Evolutionary conservation across 2,888 invertebrate species (phyloP), one percentile per base, ranked within the genome.

Genomic region (Helleia helle): DNA sequence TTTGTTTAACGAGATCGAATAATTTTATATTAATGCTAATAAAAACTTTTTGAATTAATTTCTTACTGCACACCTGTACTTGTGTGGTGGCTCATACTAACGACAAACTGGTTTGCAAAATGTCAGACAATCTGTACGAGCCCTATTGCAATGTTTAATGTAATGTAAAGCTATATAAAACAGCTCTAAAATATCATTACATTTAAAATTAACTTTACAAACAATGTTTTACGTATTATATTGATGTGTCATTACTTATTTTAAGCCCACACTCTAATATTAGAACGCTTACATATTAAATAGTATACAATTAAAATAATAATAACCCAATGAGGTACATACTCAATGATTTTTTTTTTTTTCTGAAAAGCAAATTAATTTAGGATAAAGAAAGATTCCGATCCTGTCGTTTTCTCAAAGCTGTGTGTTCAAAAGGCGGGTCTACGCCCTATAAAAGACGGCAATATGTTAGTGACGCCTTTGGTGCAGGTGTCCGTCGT

Each of bases 41-140:
- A n/a, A n/a, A n/a, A n/a, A n/a, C n/a, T 27, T 17, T 27, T 38
- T 17, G 24, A 29, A 11, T 39, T 39, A 14, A 30, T 30, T 30
- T 29, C 22, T 30, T 24, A 39, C 30, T 28, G 53, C 52, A 56
- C 58, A 63, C 59, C 55, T 61, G 56, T 58, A 50, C 47, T 43
- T 55, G 49, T 51, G 49, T 50, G 44, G 46, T 43, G 46, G 50
- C 51, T 58, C n/a, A n/a, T n/a, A n/a, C 42, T 55, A 57, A 54
- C 54, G 52, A 51, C 43, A 59, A 69, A 68, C 68, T 51, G 55
- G 67, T 65, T 66, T 62, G 59, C 55, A 51, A 68, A 71, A 69
- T 71, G 67, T 65, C 69, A 69, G 59, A 55, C 61, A 56, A 59
- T 59, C 56, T 57, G 46, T 48, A 42, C 47, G 42, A 44, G 38